Base-by-base conservation (phyloP, 2,113 vertebrate species). In the Notarius quadriscutis region DNA sequence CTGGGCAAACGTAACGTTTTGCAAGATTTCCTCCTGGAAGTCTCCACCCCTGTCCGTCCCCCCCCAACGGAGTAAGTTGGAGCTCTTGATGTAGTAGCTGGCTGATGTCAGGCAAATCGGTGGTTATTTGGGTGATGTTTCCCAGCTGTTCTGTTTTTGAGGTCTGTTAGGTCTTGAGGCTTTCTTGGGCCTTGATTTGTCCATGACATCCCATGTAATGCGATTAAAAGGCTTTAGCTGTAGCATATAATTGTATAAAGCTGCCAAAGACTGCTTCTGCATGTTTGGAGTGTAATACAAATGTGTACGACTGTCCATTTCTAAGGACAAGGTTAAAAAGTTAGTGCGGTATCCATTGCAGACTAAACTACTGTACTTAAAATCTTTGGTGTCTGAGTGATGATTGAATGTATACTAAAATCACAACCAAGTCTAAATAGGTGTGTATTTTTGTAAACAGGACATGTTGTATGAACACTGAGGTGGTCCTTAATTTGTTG, bases 231-330 rank as follows among this genome's bases (percentile, higher is more conserved):
- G 82, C 78, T 30, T 12, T 81, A 88, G 80, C 91, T 75, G 78
- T 90, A 90, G 91, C 88, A 83, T 86, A 51, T 92, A 94, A 94
- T 93, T 92, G 91, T 89, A 91, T 94, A 90, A 93, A 92, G 89
- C 91, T 92, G 91, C 60, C 71, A 55, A 41, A 55, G n/a, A 53
- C 8, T 58, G 50, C 8, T 14, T 15, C 27, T 71, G 50, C 22
- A 34, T 60, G 30, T 20, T 60, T 3, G 6, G 55, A 81, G 30
- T 11, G 8, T 57, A 80, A 30, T 34, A 48, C 41, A 53, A 27
- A 85, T 85, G 18, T 74, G 30, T 22, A 60, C 5, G 48, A 12
- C 11, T 55, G 77, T 79, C 14, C 7, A 57, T 79, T n/a, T 57
- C 7, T 80, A 58, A 57, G 22, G 30, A 18, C 15, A 8, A 41